Percentiles rank a stretch among this genome's conserved stretches.
phyloP scores from a whole-genome alignment of 2,797 vertebrate genomes.

The Picus viridis region DNA sequence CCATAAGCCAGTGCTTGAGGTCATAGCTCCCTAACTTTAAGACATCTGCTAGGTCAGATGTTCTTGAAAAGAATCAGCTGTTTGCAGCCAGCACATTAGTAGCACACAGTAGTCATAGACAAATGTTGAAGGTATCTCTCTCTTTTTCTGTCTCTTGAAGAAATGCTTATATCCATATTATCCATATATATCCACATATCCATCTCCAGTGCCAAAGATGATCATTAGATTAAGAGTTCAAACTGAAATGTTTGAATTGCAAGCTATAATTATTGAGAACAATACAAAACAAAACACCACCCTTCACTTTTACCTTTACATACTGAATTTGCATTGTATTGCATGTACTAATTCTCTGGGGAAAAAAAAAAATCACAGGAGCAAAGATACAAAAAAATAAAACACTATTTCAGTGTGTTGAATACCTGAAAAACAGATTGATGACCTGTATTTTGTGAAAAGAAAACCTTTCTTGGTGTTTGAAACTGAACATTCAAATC shows the following conservation, averaged over 20 bases:
- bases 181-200: not conserved
- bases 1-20: conserved; percentile 50
- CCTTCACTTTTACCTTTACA: not conserved
- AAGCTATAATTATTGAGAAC: not conserved
- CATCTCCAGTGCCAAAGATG: not conserved
- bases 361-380: not conserved
- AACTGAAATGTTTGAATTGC: not conserved
- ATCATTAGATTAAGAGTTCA: not conserved
- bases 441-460: not conserved
- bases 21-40: conserved; percentile 42
- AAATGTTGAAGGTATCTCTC: not conserved
- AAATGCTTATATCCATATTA: not conserved
- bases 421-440: not conserved
- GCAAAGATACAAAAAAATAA: not conserved
- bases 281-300: not conserved
- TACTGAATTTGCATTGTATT: not conserved
- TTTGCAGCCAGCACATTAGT: not conserved
- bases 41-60: conserved; percentile 55
- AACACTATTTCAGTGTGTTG: not conserved
- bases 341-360: not conserved
- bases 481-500: not conserved
- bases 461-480: not conserved
- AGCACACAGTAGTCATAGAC: not conserved
- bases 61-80: conserved; percentile 58
- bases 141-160: not conserved